Conservation (phyloP, 2,113 vertebrate species). For the Engraulis encrasicolus region DNA sequence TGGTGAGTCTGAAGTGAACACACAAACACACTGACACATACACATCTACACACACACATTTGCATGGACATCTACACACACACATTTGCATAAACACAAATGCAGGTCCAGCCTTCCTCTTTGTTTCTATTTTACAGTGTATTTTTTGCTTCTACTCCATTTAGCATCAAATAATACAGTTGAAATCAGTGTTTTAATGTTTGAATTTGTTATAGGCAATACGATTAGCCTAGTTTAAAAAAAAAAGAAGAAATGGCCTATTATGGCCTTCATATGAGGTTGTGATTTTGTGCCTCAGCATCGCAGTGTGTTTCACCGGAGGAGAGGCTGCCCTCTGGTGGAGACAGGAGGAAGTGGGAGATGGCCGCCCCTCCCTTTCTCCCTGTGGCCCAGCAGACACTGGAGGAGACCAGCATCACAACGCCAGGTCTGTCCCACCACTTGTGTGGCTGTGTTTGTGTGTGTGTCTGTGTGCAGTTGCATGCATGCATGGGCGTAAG, state of each 20-base stretch:
- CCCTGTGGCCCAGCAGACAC: conserved; percentile 77
- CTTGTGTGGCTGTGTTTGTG: neutral
- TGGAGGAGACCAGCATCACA: conserved; percentile 79
- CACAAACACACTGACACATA: neutral
- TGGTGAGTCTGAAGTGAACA: conserved; percentile 37
- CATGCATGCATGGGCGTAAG: neutral
- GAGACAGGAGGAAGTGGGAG: conserved; percentile 91
- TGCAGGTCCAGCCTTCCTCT: neutral
- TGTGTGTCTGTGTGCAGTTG: neutral
- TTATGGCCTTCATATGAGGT: too few relatives aligned
- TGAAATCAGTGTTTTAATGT: too few relatives aligned
- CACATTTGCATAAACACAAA: neutral
- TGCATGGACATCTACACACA: neutral
- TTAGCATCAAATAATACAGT: too few relatives aligned
- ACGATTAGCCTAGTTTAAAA: too few relatives aligned
- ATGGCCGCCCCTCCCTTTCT: conserved; percentile 77
- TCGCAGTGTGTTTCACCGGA: conserved; percentile 53
- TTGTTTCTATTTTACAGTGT: neutral
- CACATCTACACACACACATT: neutral
- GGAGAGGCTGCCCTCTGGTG: conserved; percentile 61
- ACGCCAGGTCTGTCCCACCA: conserved; percentile 70
- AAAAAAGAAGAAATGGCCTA: too few relatives aligned
- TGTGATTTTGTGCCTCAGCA: conserved; percentile 34
- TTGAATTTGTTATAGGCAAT: too few relatives aligned
- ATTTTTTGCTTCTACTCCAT: too few relatives aligned